Percentiles rank a stretch among this genome's conserved stretches.
Evolutionary conservation across 2,113 vertebrate genomes (phyloP).

Genomic region (Atractosteus spatula): DNA sequence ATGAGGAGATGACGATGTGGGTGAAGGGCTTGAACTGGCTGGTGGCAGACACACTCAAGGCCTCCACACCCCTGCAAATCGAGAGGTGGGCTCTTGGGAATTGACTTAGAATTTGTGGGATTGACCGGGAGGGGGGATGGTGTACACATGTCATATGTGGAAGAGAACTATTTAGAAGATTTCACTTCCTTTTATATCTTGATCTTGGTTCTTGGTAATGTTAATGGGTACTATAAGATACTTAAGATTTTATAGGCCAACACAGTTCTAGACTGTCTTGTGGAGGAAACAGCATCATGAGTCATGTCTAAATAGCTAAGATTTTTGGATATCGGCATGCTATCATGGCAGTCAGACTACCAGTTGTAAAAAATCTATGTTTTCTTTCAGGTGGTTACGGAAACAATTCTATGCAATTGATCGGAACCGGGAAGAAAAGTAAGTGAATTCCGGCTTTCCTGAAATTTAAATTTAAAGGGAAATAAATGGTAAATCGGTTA

Average conservation of each 20-base stretch:
- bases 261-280: too few relatives aligned
- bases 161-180: background rate
- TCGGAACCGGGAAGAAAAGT: constrained; percentile 93
- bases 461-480: background rate
- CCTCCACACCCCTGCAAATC: constrained; percentile 90
- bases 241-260: too few relatives aligned
- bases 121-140: too few relatives aligned
- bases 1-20: constrained; percentile 98
- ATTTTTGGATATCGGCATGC: too few relatives aligned
- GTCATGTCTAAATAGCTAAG: too few relatives aligned
- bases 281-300: too few relatives aligned
- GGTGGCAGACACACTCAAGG: constrained; percentile 82
- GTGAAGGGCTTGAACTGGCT: constrained; percentile 94
- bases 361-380: too few relatives aligned
- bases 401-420: constrained; percentile 95
- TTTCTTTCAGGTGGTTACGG: constrained; percentile 81
- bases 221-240: too few relatives aligned
- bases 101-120: too few relatives aligned
- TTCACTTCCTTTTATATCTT: background rate
- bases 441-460: constrained; percentile 27
- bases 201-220: background rate
- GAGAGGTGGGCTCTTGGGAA: constrained; percentile 71
- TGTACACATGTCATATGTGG: background rate
- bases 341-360: too few relatives aligned
- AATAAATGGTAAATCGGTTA: too few relatives aligned